Percentiles rank a stretch among this genome's conserved stretches.
phyloP scores from a whole-genome alignment of 2,888 invertebrate genomes.

The Euclidia mi region DNA sequence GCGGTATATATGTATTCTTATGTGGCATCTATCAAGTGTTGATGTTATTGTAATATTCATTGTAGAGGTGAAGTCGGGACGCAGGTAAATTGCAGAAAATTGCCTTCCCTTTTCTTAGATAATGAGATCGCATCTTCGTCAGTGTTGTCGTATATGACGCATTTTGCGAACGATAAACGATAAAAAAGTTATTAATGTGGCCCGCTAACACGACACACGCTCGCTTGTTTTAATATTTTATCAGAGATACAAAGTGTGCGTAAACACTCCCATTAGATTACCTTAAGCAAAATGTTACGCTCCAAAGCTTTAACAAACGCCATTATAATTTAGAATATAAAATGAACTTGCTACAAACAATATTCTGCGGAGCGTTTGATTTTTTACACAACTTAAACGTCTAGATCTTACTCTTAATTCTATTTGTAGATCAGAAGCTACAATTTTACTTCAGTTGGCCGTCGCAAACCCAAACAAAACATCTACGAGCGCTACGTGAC shows the following conservation, averaged over 20 bases:
- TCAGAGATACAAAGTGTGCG: constrained; percentile 30
- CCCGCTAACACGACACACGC: constrained; percentile 27
- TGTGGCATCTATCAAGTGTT: constrained; percentile 15
- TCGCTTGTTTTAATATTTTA: constrained; percentile 40
- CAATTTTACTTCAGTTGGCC: constrained; percentile 25
- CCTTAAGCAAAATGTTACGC: constrained; percentile 33
- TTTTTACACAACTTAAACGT: not conserved
- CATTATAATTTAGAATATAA: constrained; percentile 13
- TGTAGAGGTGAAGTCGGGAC: constrained; percentile 57
- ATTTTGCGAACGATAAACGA: constrained; percentile 51
- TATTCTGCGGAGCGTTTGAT: not conserved
- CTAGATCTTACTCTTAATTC: constrained; percentile 17
- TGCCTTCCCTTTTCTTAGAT: constrained; percentile 64
- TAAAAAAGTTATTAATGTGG: constrained; percentile 48
- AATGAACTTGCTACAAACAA: not conserved
- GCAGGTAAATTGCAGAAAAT: constrained; percentile 75
- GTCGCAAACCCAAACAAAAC: constrained; percentile 57
- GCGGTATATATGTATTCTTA: too few species aligned
- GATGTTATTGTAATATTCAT: constrained; percentile 51
- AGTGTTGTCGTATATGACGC: constrained; percentile 51
- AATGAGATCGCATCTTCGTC: constrained; percentile 61
- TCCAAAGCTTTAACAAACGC: constrained; percentile 22
- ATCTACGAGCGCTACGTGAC: constrained; percentile 60
- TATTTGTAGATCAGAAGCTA: constrained; percentile 3
- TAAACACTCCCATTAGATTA: constrained; percentile 40